phyloP scores from a whole-genome alignment of 2,888 invertebrate species.

The Hirtodrosophila histrioides region DNA sequence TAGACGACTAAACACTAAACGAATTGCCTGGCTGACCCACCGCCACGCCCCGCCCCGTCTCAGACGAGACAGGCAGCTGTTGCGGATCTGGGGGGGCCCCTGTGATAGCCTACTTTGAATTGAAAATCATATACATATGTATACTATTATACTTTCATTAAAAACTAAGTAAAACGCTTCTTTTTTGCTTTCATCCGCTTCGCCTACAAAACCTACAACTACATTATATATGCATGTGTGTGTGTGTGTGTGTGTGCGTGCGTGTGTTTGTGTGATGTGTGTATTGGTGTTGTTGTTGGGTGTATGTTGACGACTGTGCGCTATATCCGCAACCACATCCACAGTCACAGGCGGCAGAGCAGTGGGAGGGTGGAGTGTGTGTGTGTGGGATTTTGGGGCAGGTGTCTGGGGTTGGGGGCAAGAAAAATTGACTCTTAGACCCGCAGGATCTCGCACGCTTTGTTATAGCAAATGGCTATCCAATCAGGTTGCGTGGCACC shows the following conservation, averaged over 20 bases:
- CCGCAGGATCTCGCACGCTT: slow-evolving; percentile 97
- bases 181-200: slow-evolving; percentile 19
- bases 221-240: slow-evolving; percentile 36
- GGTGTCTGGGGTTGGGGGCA: slow-evolving; percentile 12
- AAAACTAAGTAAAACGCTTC: slow-evolving; percentile 12
- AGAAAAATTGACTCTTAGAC: slow-evolving; percentile 87
- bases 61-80: slow-evolving; percentile 1
- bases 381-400: background rate
- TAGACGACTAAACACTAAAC: slow-evolving; percentile 33
- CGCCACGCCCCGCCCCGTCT: slow-evolving; percentile 7
- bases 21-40: slow-evolving; percentile 15
- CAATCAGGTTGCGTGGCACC: slow-evolving; percentile 99
- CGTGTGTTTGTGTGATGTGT: slow-evolving; percentile 7
- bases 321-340: slow-evolving; percentile 10
- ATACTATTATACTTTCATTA: too few species aligned
- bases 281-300: slow-evolving; percentile 11
- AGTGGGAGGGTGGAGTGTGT: slow-evolving; percentile 7
- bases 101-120: slow-evolving; percentile 17
- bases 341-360: slow-evolving; percentile 22
- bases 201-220: slow-evolving; percentile 53
- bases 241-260: slow-evolving; percentile 13
- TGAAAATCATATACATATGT: slow-evolving; percentile 22
- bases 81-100: background rate
- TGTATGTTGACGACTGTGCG: slow-evolving; percentile 19
- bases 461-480: slow-evolving; percentile 99